These are phyloP conservation scores for Cryptocephalus moraei DNA, from an alignment of 2,888 invertebrate genomes.

Conservation along the genomic window DNA sequence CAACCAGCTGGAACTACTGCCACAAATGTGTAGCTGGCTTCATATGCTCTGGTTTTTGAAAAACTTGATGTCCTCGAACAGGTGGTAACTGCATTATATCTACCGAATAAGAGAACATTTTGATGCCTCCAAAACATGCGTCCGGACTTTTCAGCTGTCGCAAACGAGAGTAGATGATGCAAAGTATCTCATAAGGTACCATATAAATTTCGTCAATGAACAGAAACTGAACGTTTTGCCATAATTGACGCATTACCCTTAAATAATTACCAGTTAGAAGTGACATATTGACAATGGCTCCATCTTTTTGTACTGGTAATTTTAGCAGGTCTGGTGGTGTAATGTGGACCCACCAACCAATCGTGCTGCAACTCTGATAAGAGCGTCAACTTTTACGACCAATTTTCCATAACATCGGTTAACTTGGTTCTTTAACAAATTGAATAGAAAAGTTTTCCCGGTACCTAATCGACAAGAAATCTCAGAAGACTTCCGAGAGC, in stretches of 20 bases:
- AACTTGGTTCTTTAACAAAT: slow-evolving; percentile 3
- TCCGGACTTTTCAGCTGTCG: slow-evolving; percentile 1
- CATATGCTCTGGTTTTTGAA: slow-evolving; percentile 3
- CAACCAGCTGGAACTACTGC: slow-evolving; percentile 2
- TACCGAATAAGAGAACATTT: slow-evolving; percentile 1
- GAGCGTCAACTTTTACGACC: not conserved
- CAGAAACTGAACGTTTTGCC: slow-evolving; percentile 3
- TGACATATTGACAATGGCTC: slow-evolving; percentile 1
- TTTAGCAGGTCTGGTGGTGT: slow-evolving; percentile 1
- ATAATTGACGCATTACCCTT: slow-evolving; percentile 1
- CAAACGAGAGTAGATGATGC: slow-evolving; percentile 3
- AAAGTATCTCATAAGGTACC: slow-evolving; percentile 5
- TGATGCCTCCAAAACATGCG: slow-evolving; percentile 1
- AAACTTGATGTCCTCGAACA: slow-evolving; percentile 4
- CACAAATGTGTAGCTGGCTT: slow-evolving; percentile 5
- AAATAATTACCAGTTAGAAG: slow-evolving; percentile 3
- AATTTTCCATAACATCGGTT: slow-evolving; percentile 2
- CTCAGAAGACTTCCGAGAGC: no score
- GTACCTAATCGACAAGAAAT: not conserved
- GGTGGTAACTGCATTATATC: slow-evolving; percentile 3
- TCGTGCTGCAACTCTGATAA: slow-evolving; percentile 2
- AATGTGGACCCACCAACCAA: slow-evolving; percentile 3
- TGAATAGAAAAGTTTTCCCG: not conserved
- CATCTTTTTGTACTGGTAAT: slow-evolving; percentile 4
- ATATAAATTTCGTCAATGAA: slow-evolving; percentile 6